These are phyloP conservation scores for Herpailurus yagouaroundi DNA, from an alignment of 2,113 vertebrate genomes.

Conservation along the genomic window DNA sequence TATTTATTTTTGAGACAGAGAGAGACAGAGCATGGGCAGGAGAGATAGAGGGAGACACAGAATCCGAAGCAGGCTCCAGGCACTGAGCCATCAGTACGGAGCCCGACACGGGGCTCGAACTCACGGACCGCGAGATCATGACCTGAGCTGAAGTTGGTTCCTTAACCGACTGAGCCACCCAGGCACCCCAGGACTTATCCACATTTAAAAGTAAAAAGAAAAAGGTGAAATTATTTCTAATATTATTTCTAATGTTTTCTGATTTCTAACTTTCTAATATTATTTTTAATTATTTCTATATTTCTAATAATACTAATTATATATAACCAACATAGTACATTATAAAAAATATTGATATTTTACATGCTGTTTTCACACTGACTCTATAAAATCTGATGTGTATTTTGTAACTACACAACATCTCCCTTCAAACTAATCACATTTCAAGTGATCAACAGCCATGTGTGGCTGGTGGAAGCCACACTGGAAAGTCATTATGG, in stretches of 20 bases:
- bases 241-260: no score
- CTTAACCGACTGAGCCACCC: no score
- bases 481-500: neutral
- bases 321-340: neutral
- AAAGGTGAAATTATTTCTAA: neutral
- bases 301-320: neutral
- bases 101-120: no score
- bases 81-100: no score
- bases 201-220: neutral
- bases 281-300: neutral
- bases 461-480: neutral
- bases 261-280: no score
- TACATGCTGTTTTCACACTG: neutral
- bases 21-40: no score
- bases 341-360: neutral
- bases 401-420: neutral
- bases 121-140: no score
- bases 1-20: no score
- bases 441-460: neutral
- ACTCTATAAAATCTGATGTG: neutral
- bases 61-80: no score
- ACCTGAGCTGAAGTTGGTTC: no score
- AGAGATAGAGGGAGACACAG: no score
- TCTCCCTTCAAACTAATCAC: neutral
- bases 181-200: no score